A percentile compares a stretch with the other conserved stretches of the same genome.
These are phyloP conservation scores for Sipha maydis DNA, from an alignment of 2,888 invertebrate species.

Conservation along the genomic window DNA sequence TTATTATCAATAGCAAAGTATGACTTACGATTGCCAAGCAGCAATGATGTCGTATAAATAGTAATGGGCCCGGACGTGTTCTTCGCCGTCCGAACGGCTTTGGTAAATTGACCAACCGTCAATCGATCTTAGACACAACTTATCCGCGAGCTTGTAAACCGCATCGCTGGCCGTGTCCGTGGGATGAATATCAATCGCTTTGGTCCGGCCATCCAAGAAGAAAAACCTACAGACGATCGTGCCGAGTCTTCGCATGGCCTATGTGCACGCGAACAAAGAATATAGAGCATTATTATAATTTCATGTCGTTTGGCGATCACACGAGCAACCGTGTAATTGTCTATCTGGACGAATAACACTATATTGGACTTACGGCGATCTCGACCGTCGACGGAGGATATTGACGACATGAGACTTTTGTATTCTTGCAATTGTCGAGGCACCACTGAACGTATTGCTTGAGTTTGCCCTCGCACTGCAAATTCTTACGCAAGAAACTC, in stretches of 20 bases:
- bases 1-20: neutral
- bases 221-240: constrained; percentile 94
- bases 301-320: no score
- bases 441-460: constrained; percentile 94
- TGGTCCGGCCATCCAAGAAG: constrained; percentile 93
- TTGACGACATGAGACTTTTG: constrained; percentile 82
- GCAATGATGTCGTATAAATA: constrained; percentile 94
- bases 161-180: constrained; percentile 94
- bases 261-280: constrained; percentile 1
- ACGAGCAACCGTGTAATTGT: neutral
- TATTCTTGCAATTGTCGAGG: constrained; percentile 89
- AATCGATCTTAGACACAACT: constrained; percentile 82
- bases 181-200: constrained; percentile 94
- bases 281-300: no score
- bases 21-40: constrained; percentile 87
- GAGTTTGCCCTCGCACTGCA: constrained; percentile 76
- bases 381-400: constrained; percentile 92
- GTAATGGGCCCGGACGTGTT: constrained; percentile 90
- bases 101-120: constrained; percentile 97
- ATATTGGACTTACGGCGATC: constrained; percentile 80
- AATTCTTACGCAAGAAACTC: constrained; percentile 78
- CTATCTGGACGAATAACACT: neutral
- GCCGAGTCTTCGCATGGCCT: constrained; percentile 90
- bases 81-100: constrained; percentile 85
- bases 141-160: constrained; percentile 87